Conservation (phyloP, 2,113 vertebrate species). For the Archocentrus centrarchus region DNA sequence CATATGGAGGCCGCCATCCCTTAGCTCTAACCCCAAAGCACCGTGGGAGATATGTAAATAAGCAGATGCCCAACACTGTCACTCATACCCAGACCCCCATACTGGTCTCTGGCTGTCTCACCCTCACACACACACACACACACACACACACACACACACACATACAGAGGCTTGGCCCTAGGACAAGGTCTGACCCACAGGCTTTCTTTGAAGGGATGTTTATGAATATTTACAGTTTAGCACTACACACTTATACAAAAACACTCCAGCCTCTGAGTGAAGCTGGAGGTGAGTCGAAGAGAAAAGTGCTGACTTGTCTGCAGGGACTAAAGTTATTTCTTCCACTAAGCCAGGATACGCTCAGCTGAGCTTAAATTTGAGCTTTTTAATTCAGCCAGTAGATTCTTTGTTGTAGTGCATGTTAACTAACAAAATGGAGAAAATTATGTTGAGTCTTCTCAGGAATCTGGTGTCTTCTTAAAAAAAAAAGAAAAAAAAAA, state of each 20-base stretch:
- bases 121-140: neutral
- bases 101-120: constrained; percentile 25
- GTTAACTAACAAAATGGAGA: neutral
- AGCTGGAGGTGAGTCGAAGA: constrained; percentile 54
- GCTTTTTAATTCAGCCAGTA: neutral
- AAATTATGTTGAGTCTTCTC: neutral
- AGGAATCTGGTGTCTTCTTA: neutral
- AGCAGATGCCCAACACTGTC: constrained; percentile 68
- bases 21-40: constrained; percentile 70
- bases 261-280: constrained; percentile 39
- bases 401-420: neutral
- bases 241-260: constrained; percentile 56
- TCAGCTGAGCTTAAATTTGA: constrained; percentile 16
- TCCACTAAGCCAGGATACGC: neutral
- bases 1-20: constrained; percentile 75
- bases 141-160: neutral
- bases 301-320: constrained; percentile 59
- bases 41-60: constrained; percentile 77
- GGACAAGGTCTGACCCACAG: constrained; percentile 57
- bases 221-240: constrained; percentile 80
- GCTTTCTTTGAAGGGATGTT: constrained; percentile 67
- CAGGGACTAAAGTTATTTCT: constrained; percentile 49
- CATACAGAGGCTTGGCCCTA: constrained; percentile 17
- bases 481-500: neutral
- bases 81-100: constrained; percentile 24